These are phyloP conservation scores for Toxonevra muliebris DNA, from an alignment of 2,888 invertebrate genomes.

Conservation along the genomic window DNA sequence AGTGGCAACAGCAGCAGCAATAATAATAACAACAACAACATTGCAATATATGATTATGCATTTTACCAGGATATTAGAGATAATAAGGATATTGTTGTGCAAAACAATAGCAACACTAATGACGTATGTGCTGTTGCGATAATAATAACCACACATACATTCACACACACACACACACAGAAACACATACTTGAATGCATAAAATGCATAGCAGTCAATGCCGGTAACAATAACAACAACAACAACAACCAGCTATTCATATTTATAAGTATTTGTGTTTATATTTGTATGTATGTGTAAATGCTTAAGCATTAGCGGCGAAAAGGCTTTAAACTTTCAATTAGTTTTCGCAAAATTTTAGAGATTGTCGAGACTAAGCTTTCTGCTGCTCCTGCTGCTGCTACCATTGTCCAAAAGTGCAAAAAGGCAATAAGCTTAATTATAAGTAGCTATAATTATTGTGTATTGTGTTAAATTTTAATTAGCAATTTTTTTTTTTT, in stretches of 20 bases:
- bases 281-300: conserved; percentile 1
- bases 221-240: conserved; percentile 21
- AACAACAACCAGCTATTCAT: conserved; percentile 8
- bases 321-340: no score
- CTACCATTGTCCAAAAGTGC: no score
- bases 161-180: background rate
- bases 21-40: no score
- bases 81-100: conserved; percentile 59
- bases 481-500: no score
- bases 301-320: background rate
- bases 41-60: conserved; percentile 50
- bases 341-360: no score
- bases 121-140: conserved; percentile 36
- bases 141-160: background rate
- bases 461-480: no score
- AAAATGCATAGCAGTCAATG: background rate
- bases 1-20: no score
- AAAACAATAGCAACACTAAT: conserved; percentile 57
- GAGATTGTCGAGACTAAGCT: no score
- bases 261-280: background rate
- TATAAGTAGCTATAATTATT: no score
- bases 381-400: no score
- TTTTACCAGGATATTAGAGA: conserved; percentile 57
- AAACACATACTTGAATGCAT: background rate
- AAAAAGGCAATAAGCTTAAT: no score